Evolutionary conservation across 1,140 invertebrate species (phyloP), one percentile per base, ranked within the genome.

Genomic region (Sinonovacula constricta): DNA sequence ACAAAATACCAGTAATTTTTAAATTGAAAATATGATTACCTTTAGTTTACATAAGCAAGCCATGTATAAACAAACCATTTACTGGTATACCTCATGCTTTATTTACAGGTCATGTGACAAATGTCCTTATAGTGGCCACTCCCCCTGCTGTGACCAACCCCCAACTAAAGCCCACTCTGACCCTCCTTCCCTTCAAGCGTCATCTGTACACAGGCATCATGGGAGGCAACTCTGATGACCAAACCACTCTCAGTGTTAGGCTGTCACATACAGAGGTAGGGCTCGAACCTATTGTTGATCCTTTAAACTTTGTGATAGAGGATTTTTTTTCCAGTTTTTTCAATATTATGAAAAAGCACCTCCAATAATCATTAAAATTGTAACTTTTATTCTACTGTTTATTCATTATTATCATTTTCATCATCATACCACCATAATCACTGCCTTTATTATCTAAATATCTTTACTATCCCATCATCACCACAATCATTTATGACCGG

Each of bases 81-180:
- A 26, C 15, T n/a, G 14, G 2, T 70, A 5, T 34, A 7, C n/a
- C 3, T 28, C 18, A 49, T 45, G 22, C 34, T 12, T 14, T 31
- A 31, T 62, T 59, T 80, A 22, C 33, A 87, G 95, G 95, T 24
- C 85, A 93, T 4, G 92, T 97, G 0, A 95, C 93, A 4, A 95
- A 96, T 90, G 92, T 94, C 0, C 92, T 93, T 56, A 93, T 95
- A 71, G 88, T 91, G 0, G 88, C 92, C 15, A 88, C 91, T 2
- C 92, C 90, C 18, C 90, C 91, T 26, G 91, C 91, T 49, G 91
- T 92, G 1, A 49, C 65, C 22, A 79, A 81, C 12, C 36, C 91
- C 88, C 51, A 84, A 87, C 24, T 84, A 86, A 7, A 87, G 87
- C 63, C 91, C 92, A 24, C 89, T 18, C 49, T 80, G 86, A 51